These are phyloP conservation scores for Habrosyne pyritoides DNA, from an alignment of 2,888 invertebrate genomes.

Conservation along the genomic window DNA sequence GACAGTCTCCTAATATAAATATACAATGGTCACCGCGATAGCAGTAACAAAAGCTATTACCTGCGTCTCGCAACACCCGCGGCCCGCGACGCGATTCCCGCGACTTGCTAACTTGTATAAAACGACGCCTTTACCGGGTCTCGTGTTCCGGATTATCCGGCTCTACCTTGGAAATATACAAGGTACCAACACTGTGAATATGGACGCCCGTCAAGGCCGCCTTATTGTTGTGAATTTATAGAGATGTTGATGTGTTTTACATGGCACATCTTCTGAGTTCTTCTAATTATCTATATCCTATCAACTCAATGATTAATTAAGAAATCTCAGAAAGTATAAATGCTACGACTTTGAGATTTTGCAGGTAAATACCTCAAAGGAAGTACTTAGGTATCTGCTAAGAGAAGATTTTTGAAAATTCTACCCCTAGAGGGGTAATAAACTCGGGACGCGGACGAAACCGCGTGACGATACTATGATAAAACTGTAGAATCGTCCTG, in stretches of 20 bases:
- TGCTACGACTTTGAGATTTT: no score
- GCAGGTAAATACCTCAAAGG: no score
- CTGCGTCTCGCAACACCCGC: conserved; percentile 41
- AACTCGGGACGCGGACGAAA: no score
- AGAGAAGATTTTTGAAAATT: no score
- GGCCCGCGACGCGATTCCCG: conserved; percentile 17
- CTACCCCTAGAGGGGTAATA: no score
- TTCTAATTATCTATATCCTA: no score
- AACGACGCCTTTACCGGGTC: conserved; percentile 19
- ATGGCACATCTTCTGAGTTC: no score
- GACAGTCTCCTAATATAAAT: background rate
- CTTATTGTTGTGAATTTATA: background rate
- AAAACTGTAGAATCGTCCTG: no score
- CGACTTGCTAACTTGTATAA: conserved; percentile 22
- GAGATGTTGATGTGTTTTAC: background rate
- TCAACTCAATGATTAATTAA: no score
- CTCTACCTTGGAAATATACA: conserved; percentile 1
- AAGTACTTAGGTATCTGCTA: no score
- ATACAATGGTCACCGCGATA: conserved; percentile 24
- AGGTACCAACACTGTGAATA: background rate
- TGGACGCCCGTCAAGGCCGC: background rate
- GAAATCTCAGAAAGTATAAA: no score
- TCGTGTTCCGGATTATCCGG: conserved; percentile 21
- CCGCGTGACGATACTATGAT: no score
- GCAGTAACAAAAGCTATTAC: conserved; percentile 61